These are phyloP conservation scores for Axinella damicornis DNA, from an alignment of 37 sponge, comb jelly and placozoan species.

Conservation along the genomic window DNA sequence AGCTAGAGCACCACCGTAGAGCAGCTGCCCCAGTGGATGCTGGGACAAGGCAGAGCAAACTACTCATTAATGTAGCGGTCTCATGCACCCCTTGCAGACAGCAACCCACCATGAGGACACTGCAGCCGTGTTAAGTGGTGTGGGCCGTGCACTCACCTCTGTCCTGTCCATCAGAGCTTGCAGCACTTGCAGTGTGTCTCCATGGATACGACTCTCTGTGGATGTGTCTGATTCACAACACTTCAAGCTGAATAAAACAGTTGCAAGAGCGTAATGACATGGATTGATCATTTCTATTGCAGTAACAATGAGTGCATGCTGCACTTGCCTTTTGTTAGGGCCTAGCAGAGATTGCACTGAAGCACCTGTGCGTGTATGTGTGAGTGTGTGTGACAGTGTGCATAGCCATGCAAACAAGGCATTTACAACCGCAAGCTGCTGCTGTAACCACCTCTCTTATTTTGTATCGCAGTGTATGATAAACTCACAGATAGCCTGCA, in stretches of 20 bases:
- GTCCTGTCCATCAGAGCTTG: background rate
- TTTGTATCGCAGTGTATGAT: background rate
- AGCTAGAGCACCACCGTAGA: slow-evolving; percentile 1
- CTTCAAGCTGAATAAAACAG: background rate
- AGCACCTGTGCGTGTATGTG: background rate
- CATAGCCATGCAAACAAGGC: background rate
- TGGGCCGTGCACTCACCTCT: background rate
- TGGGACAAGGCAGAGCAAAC: no score
- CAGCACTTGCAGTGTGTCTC: slow-evolving; percentile 22
- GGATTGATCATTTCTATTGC: no score
- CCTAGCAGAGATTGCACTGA: slow-evolving; percentile 25
- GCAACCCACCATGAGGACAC: no score
- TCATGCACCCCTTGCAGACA: background rate
- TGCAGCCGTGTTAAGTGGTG: no score
- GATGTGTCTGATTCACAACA: slow-evolving; percentile 9
- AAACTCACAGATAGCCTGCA: slow-evolving; percentile 12
- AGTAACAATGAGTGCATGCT: no score
- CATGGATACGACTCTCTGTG: slow-evolving; percentile 2
- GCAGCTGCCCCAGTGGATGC: background rate
- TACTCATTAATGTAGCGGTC: no score
- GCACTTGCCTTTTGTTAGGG: slow-evolving; percentile 23
- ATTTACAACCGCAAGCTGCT: no score
- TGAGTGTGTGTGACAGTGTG: no score
- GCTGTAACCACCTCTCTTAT: no score
- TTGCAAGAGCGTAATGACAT: no score